phyloP scores from a whole-genome alignment of 2,797 vertebrate species.

The Sphenopsis melanotis region DNA sequence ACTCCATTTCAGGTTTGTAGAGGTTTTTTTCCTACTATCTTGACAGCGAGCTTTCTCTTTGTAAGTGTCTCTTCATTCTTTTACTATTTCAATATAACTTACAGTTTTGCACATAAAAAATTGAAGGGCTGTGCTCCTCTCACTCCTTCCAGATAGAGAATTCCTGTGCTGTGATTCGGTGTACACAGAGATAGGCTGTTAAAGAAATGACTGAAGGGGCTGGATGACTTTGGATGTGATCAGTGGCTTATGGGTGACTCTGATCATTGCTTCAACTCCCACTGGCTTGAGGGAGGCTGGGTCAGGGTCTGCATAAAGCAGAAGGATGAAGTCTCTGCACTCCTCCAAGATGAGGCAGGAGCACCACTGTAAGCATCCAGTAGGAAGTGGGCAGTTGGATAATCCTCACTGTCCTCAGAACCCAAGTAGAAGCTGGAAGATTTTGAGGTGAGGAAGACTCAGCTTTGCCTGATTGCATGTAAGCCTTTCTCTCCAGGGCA shows the following conservation, averaged over 20 bases:
- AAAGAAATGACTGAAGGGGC: background rate
- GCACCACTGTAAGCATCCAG: fast-evolving
- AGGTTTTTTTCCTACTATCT: background rate
- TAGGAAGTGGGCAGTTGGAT: background rate
- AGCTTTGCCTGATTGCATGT: background rate
- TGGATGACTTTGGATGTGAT: background rate
- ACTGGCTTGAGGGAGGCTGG: background rate
- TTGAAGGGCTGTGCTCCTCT: background rate
- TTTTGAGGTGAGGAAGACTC: background rate
- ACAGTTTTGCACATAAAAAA: background rate
- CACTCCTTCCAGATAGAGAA: background rate
- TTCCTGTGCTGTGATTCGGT: background rate
- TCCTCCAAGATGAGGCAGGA: background rate
- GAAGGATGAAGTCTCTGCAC: background rate
- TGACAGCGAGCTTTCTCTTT: constrained; percentile 4
- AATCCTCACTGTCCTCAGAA: background rate
- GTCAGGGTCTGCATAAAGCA: background rate
- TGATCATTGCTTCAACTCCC: background rate
- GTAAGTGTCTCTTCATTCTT: constrained; percentile 7
- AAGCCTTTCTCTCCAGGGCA: background rate
- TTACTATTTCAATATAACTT: background rate
- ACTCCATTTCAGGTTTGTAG: constrained; percentile 9
- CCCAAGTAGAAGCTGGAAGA: background rate
- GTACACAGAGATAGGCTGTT: background rate
- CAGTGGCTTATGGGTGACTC: background rate